Conservation (phyloP, 2,113 vertebrate species). For the Motacilla tschutschensis region DNA sequence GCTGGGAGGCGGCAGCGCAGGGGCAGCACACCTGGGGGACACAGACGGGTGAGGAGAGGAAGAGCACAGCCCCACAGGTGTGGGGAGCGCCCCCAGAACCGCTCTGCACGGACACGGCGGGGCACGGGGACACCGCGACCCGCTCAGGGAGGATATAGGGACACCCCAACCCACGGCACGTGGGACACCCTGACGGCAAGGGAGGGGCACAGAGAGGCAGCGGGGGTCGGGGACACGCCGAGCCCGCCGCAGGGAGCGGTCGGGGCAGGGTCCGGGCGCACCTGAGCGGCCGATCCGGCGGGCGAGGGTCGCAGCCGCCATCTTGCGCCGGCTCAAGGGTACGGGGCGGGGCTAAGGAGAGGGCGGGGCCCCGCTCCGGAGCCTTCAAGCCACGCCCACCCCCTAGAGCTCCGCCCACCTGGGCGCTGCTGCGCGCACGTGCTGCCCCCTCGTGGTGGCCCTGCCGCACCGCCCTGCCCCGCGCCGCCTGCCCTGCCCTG, state of each 20-base stretch:
- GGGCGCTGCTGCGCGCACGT: fast-evolving
- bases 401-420: fast-evolving
- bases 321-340: not conserved
- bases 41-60: not conserved
- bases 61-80: fast-evolving
- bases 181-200: not conserved
- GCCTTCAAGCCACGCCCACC: fast-evolving
- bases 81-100: not conserved
- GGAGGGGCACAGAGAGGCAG: not conserved
- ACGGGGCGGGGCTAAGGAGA: not conserved
- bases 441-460: not conserved
- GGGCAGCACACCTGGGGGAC: not conserved
- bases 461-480: fast-evolving
- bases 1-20: not conserved
- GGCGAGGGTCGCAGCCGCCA: not conserved
- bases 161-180: not conserved
- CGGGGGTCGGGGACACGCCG: not conserved
- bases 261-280: not conserved
- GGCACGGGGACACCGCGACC: not conserved
- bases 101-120: not conserved
- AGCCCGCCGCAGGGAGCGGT: not conserved
- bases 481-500: fast-evolving
- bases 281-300: not conserved
- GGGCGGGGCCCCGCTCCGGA: fast-evolving
- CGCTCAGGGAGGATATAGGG: fast-evolving